phyloP scores from a whole-genome alignment of 2,797 vertebrate genomes.

The Kryptopterus vitreolus region DNA sequence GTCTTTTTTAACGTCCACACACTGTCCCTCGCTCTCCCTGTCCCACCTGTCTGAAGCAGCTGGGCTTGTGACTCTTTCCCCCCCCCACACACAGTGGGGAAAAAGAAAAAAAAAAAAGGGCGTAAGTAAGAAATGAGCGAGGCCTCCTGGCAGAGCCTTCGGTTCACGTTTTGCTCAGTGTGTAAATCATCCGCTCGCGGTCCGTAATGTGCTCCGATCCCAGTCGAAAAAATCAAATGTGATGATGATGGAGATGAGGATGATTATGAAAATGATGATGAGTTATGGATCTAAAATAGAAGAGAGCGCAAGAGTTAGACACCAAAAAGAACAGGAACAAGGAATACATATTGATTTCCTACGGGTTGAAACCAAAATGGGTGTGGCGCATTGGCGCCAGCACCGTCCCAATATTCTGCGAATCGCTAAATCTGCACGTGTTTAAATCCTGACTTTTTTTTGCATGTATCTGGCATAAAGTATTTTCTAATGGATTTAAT shows the following conservation, averaged over 20 bases:
- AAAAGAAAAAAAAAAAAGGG: conserved; percentile 46
- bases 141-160: conserved; percentile 61
- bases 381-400: not conserved
- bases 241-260: conserved; percentile 47
- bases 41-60: conserved; percentile 58
- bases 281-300: conserved; percentile 35
- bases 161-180: conserved; percentile 72
- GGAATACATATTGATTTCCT: not conserved
- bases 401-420: not conserved
- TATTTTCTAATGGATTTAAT: not conserved
- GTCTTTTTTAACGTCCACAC: conserved; percentile 37
- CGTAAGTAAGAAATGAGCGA: conserved; percentile 64
- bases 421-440: not conserved
- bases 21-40: conserved; percentile 43
- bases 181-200: conserved; percentile 63
- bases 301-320: not conserved
- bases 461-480: not conserved
- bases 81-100: conserved; percentile 39
- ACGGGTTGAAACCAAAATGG: not conserved
- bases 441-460: not conserved
- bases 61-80: conserved; percentile 53
- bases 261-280: conserved; percentile 36
- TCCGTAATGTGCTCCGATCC: conserved; percentile 63
- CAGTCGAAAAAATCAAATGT: conserved; percentile 45
- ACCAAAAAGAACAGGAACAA: not conserved